Base-by-base conservation (phyloP, 2,888 invertebrate genomes). In the Nephrotoma guestfalica region DNA sequence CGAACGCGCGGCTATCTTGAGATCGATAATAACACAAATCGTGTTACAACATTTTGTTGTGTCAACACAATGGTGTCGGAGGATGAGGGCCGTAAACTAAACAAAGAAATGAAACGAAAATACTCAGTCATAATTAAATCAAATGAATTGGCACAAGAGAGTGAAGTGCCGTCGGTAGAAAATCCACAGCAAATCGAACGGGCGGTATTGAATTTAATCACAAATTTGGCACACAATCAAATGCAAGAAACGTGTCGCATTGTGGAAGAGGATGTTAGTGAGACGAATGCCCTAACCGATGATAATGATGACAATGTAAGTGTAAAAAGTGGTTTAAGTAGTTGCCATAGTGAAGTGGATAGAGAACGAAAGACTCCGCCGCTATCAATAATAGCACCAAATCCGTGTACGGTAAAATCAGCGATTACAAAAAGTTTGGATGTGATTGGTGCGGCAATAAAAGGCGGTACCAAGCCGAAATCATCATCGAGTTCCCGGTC, bases 41-140 rank as follows among this genome's bases (percentile, higher is more conserved):
- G 94, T 87, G 96, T 97, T 41, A 95, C 95, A 89, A 96, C 97
- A 88, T 97, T 97, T 91, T 95, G 97, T 57, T 97, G 97, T 91
- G 94, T 97, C 87, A 97, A 97, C 90, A 95, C 95, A 87, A 92
- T 96, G 86, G 93, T 95, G 30, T 94, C 94, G 88, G 94, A 95
- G 87, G 94, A 95, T 88, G 96, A 96, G 89, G 97, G 97, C 11
- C 92, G 93, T 87, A 92, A 93, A 87, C 93, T 95, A 89, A 94
- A 96, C 88, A 93, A 94, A 86, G 95, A 96, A 88, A 97, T 97
- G 96, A 96, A 96, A 90, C 93, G 93, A 87, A 94, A 95, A 90
- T 97, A 94, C 92, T 95, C 96, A 7, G 95, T 96, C 0, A 93
- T 95, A 87, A 93, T 94, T 13, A 93, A 94, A 88, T 92, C 92